Percentiles rank a stretch among this genome's conserved stretches.
Conservation (phyloP, 2,888 invertebrate species). For the Chironomus tentans region DNA sequence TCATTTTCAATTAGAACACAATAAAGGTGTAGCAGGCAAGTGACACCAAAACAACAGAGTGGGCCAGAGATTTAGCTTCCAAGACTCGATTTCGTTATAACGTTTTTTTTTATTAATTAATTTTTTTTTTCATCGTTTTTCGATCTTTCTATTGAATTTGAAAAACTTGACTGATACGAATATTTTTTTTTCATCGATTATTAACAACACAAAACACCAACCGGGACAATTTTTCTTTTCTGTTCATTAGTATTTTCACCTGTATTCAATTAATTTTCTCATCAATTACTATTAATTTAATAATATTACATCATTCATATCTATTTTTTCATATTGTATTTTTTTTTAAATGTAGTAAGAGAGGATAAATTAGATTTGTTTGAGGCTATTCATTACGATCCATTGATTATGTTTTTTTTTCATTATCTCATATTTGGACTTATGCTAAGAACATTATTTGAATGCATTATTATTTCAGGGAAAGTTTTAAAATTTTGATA, state of each 20-base stretch:
- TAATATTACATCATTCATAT: not conserved
- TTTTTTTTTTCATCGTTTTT: no score
- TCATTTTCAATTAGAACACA: not conserved
- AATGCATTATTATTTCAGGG: no score
- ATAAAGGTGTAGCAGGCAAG: not conserved
- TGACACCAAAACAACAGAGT: conserved; percentile 2
- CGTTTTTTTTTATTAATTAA: no score
- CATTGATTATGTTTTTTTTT: not conserved
- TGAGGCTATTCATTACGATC: not conserved
- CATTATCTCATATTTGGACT: not conserved
- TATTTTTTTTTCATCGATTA: conserved; percentile 10
- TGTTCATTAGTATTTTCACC: conserved; percentile 9
- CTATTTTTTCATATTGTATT: not conserved
- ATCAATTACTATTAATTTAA: not conserved
- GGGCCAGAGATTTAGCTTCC: not conserved
- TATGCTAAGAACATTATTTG: not conserved
- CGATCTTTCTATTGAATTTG: not conserved
- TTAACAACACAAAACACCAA: conserved; percentile 20
- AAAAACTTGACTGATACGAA: not conserved
- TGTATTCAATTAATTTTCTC: conserved; percentile 10
- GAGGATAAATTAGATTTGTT: not conserved
- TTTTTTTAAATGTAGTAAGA: not conserved
- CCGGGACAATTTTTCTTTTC: conserved; percentile 14
- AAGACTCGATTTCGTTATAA: not conserved
- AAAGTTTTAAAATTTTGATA: no score